Conservation (phyloP, 2,797 vertebrate genomes). For the Silurus aristotelis region DNA sequence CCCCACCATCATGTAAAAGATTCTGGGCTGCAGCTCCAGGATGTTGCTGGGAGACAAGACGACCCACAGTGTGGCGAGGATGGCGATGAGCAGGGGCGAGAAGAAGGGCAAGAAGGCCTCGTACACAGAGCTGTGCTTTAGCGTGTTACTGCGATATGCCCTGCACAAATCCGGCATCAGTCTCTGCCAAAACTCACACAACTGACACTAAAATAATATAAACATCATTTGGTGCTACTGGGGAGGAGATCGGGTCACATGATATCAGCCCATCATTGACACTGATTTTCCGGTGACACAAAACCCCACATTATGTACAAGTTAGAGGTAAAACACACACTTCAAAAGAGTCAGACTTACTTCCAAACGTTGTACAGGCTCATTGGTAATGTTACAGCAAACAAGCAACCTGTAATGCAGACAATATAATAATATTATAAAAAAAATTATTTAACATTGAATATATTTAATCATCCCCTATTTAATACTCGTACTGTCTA, state of each 20-base stretch:
- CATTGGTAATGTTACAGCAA: constrained; percentile 93
- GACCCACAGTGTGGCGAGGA: constrained; percentile 86
- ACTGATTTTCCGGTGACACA: neutral
- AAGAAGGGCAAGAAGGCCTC: constrained; percentile 91
- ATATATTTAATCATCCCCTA: no score
- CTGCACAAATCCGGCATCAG: constrained; percentile 63
- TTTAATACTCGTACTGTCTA: no score
- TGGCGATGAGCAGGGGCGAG: constrained; percentile 87
- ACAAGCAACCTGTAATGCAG: constrained; percentile 82
- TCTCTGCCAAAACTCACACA: neutral
- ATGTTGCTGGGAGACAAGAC: constrained; percentile 81
- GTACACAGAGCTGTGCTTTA: constrained; percentile 89
- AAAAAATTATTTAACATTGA: no score
- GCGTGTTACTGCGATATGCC: constrained; percentile 80
- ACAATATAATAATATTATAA: fast-evolving
- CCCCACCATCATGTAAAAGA: constrained; percentile 96
- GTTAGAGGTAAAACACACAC: neutral
- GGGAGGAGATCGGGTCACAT: neutral
- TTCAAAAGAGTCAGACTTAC: constrained; percentile 71
- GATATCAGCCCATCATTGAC: neutral
- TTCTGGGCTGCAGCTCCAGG: constrained; percentile 85
- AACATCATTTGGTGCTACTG: neutral
- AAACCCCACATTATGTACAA: neutral
- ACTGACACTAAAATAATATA: neutral
- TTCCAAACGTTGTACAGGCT: constrained; percentile 91